Evolutionary conservation across 2,113 vertebrate species (phyloP), one percentile per base, ranked within the genome.

Genomic region (Mungos mungo): DNA sequence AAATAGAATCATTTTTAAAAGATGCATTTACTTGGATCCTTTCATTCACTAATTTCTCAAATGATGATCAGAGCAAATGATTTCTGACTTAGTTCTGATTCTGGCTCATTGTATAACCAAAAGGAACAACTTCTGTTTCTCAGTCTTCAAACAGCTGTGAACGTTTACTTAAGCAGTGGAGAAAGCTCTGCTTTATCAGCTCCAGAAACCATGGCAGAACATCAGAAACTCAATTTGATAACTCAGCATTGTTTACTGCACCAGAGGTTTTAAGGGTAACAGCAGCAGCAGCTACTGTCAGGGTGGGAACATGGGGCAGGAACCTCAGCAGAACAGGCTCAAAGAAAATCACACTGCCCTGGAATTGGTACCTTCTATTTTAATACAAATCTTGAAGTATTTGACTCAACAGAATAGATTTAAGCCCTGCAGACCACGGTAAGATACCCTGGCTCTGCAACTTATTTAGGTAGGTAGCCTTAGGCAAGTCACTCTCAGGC

Each of bases 51-150:
- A 93, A 93, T 90, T 96, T 97, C 71, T 81, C 52, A 94, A 97
- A 16, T 54, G 31, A 16, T 96, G 35, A 97, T 93, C 81, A 97
- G 18, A 95, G 85, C 47, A 97, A 97, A 93, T 69, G 45, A 94
- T 91, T 96, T 91, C 72, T 96, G 81, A 87, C 95, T 77, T 97
- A 81, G 38, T 97, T 97, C 88, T 95, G 79, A 83, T 93, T 95
- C 72, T 97, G 68, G 47, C 21, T 96, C 87, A 95, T 15, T 79
- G 19, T 79, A 95, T 60, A 96, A 92, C 66, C 60, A 93, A 97
- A 95, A 92, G 11, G 50, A 96, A 95, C 52, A 96, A 94, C 18
- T 77, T 95, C 23, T 87, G 38, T 79, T 84, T 76, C 77, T 95
- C 29, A 23, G 35, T 85, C 85, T 93, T 84, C 84, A 95, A 93